Evolutionary conservation across 2,113 vertebrate species (phyloP).

Genomic region (Rhinoderma darwinii): DNA sequence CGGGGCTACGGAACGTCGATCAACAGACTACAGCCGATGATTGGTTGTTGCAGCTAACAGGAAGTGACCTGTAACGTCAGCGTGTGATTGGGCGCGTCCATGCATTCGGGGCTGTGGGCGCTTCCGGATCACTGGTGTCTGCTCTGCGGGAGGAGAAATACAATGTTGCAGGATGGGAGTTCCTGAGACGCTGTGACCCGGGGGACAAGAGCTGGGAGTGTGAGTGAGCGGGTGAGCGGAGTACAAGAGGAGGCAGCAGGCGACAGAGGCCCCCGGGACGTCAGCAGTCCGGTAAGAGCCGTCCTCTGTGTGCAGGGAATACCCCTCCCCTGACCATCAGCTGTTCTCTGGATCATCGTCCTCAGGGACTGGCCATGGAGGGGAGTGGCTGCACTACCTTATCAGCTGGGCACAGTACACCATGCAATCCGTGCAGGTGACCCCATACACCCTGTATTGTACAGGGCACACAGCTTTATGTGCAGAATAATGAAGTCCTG

Average conservation of each 20-base stretch:
- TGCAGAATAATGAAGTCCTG: too few species aligned
- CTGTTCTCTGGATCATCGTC: constrained; percentile 3
- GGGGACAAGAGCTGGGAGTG: background rate
- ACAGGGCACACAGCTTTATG: too few species aligned
- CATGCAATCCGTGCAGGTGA: too few species aligned
- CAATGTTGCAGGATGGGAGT: constrained; percentile 33
- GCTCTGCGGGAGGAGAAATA: constrained; percentile 36
- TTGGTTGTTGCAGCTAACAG: background rate
- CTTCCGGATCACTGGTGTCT: constrained; percentile 52
- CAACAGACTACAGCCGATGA: background rate
- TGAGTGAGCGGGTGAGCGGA: background rate
- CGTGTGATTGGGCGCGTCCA: constrained; percentile 44
- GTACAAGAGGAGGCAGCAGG: background rate
- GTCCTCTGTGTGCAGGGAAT: constrained; percentile 22
- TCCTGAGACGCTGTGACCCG: constrained; percentile 39
- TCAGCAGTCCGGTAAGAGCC: constrained; percentile 32
- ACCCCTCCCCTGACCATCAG: background rate
- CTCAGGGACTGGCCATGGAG: background rate
- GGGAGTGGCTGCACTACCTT: background rate
- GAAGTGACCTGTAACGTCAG: constrained; percentile 1
- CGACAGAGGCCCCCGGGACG: background rate
- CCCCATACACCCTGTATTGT: too few species aligned
- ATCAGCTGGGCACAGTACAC: too few species aligned
- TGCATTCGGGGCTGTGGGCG: constrained; percentile 52
- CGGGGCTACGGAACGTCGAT: background rate